These are phyloP conservation scores for Drosophila mercatorum DNA, from an alignment of 2,888 invertebrate species.

Conservation along the genomic window DNA sequence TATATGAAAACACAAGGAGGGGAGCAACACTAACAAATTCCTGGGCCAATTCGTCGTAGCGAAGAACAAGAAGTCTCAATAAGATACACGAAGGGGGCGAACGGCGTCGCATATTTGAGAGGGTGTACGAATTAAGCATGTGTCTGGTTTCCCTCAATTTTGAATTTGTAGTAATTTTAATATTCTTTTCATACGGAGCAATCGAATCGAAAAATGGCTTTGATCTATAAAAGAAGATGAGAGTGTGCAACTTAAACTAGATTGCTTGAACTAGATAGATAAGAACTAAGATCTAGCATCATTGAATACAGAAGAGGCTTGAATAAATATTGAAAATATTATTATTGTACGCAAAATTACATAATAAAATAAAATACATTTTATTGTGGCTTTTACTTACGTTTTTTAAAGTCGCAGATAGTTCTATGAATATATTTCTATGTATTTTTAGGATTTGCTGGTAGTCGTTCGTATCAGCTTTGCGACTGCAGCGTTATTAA, in stretches of 20 bases:
- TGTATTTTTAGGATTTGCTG: too few species aligned
- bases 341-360: too few species aligned
- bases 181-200: conserved; percentile 62
- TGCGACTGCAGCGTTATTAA: not conserved
- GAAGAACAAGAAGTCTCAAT: conserved; percentile 12
- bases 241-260: conserved; percentile 1
- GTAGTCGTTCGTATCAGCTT: not conserved
- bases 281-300: conserved; percentile 32
- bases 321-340: too few species aligned
- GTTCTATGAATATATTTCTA: too few species aligned
- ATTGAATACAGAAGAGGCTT: too few species aligned
- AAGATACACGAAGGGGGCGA: not conserved
- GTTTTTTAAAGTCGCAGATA: too few species aligned
- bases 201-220: conserved; percentile 81
- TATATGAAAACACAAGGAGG: conserved; percentile 28
- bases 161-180: conserved; percentile 51
- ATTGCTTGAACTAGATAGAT: conserved; percentile 2
- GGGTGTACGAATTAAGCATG: conserved; percentile 4
- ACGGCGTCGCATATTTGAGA: conserved; percentile 1
- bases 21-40: conserved; percentile 47
- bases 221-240: conserved; percentile 35
- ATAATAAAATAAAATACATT: too few species aligned
- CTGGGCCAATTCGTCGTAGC: conserved; percentile 63
- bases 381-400: too few species aligned
- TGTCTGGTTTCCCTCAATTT: conserved; percentile 45